Percentiles rank a stretch among this genome's conserved stretches.
Evolutionary conservation across 2,888 invertebrate genomes (phyloP).

Genomic region (Escarpia spicata): DNA sequence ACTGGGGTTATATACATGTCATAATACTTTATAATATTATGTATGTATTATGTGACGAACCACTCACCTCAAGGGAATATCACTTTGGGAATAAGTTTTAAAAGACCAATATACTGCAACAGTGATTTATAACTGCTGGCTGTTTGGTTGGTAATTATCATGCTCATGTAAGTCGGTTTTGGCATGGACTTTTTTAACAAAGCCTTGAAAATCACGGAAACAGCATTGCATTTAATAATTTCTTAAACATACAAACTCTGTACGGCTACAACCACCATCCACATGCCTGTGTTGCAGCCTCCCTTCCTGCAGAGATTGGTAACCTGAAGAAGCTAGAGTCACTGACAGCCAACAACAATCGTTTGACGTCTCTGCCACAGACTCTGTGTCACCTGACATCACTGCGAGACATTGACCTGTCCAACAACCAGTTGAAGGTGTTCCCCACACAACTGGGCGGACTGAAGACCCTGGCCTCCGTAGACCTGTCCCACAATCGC

Average conservation of each 20-base stretch:
- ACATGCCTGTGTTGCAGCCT: conserved; percentile 46
- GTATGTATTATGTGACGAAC: not conserved
- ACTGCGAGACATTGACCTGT: conserved; percentile 65
- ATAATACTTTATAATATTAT: not conserved
- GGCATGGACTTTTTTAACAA: no score
- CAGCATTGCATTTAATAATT: no score
- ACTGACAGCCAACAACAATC: conserved; percentile 66
- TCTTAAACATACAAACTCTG: not conserved
- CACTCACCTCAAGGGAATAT: no score
- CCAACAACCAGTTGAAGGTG: conserved; percentile 72
- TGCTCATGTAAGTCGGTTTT: no score
- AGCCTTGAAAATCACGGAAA: no score
- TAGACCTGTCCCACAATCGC: conserved; percentile 89
- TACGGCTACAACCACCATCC: not conserved
- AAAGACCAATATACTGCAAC: no score
- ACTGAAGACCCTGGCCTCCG: conserved; percentile 83
- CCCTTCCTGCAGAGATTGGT: conserved; percentile 68
- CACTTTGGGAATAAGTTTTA: no score
- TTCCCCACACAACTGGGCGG: conserved; percentile 85
- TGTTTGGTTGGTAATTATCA: no score
- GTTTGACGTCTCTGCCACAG: conserved; percentile 64
- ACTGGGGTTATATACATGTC: not conserved
- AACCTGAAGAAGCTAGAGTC: conserved; percentile 68
- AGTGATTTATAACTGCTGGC: no score
- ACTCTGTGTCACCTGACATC: conserved; percentile 63